phyloP scores from a whole-genome alignment of 1,140 invertebrate species.

The Brachystomella parvula region DNA sequence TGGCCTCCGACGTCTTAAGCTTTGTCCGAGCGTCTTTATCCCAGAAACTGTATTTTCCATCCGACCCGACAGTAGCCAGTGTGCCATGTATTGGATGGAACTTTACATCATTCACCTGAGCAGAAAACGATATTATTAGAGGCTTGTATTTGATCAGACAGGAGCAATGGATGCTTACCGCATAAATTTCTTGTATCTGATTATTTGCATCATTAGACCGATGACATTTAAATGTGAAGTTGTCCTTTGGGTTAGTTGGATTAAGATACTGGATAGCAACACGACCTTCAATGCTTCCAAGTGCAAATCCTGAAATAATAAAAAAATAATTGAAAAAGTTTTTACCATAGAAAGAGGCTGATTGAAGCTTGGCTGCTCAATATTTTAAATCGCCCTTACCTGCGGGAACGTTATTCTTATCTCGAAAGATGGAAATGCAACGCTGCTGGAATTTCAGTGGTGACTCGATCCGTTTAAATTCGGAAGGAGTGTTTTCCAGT shows the following conservation, averaged over 20 bases:
- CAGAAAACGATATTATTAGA: too few relatives aligned
- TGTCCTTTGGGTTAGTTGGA: conserved; percentile 89
- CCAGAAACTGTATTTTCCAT: conserved; percentile 98
- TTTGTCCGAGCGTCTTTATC: conserved; percentile 98
- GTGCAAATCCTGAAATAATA: conserved; percentile 74
- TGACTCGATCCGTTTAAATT: conserved; percentile 89
- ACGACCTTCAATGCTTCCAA: conserved; percentile 90
- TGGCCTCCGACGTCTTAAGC: conserved; percentile 86
- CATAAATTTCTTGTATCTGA: conserved; percentile 73
- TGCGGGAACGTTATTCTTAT: conserved; percentile 59
- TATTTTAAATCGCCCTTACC: too few relatives aligned
- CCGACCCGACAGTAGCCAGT: conserved; percentile 91
- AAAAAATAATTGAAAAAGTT: not conserved
- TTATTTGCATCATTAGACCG: conserved; percentile 75
- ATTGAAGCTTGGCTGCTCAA: too few relatives aligned
- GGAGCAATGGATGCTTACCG: too few relatives aligned
- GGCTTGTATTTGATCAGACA: too few relatives aligned
- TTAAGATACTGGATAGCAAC: conserved; percentile 96
- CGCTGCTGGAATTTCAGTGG: conserved; percentile 92
- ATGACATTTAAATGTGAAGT: conserved; percentile 99
- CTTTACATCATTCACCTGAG: conserved; percentile 94
- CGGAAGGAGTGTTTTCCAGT: conserved; percentile 83
- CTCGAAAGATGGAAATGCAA: conserved; percentile 87
- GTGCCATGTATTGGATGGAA: conserved; percentile 98
- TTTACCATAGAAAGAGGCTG: too few relatives aligned